phyloP scores from a whole-genome alignment of 2,113 vertebrate species.

The Eubucco bourcierii region DNA sequence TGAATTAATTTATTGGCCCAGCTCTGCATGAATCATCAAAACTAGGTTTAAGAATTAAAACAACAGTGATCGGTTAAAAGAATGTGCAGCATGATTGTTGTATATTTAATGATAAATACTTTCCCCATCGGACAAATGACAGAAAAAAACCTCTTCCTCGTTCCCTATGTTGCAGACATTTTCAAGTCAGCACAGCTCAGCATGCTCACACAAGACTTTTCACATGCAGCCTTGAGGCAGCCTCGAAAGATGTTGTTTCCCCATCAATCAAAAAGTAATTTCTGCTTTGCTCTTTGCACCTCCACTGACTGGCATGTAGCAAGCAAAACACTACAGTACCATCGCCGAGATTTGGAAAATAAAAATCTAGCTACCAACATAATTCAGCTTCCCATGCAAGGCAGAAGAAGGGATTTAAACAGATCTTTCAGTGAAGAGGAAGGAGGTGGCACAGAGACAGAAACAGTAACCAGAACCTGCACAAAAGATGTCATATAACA shows the following conservation, averaged over 20 bases:
- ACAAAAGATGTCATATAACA: neutral
- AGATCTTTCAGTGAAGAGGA: neutral
- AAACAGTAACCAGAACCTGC: neutral
- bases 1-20: neutral
- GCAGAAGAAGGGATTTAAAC: neutral
- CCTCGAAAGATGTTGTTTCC: neutral
- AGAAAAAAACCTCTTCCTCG: neutral
- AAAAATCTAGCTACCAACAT: neutral
- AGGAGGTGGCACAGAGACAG: neutral
- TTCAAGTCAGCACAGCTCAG: slow-evolving; percentile 18
- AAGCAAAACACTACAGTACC: neutral
- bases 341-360: neutral
- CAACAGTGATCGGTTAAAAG: neutral
- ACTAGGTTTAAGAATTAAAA: neutral
- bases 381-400: neutral
- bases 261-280: slow-evolving; percentile 14
- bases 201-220: neutral
- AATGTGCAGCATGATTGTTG: neutral
- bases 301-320: rapidly evolving
- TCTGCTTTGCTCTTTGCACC: neutral
- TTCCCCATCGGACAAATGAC: neutral
- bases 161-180: neutral
- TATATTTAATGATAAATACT: neutral
- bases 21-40: neutral
- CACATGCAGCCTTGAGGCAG: neutral